phyloP scores from a whole-genome alignment of 2,888 invertebrate genomes.

The Eucriotettix oculatus region DNA sequence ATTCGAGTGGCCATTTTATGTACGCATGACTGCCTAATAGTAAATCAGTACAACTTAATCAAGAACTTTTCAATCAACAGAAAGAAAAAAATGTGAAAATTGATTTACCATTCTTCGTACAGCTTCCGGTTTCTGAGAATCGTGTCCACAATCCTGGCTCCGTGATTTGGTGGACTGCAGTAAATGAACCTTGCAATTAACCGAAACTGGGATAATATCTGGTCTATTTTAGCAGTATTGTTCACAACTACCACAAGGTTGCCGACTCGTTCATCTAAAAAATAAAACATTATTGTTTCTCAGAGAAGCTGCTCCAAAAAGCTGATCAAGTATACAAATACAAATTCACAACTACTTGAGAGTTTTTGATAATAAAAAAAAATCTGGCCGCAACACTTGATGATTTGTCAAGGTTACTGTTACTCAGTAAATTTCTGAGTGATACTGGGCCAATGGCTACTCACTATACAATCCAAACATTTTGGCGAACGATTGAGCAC shows the following conservation, averaged over 20 bases:
- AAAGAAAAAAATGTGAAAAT: not conserved
- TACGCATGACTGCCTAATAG: not conserved
- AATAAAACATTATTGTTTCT: not conserved
- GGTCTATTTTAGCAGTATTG: not conserved
- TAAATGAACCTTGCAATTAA: not conserved
- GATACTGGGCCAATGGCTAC: not conserved
- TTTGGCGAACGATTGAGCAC: conserved; percentile 3
- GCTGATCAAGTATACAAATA: too few species aligned
- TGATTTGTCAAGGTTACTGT: too few species aligned
- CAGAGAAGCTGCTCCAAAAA: too few species aligned
- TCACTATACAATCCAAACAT: conserved; percentile 1
- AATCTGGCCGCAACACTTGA: too few species aligned
- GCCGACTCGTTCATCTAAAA: conserved; percentile 2
- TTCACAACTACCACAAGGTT: not conserved
- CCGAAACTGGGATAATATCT: not conserved
- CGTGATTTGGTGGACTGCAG: conserved; percentile 1
- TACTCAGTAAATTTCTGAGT: too few species aligned
- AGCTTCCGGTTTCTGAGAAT: not conserved
- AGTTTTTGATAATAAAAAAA: too few species aligned
- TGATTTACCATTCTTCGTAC: not conserved
- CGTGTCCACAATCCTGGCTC: not conserved
- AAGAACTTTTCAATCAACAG: not conserved
- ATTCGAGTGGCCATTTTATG: not conserved
- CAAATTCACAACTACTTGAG: too few species aligned
- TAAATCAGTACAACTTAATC: not conserved